A percentile compares a stretch with the other conserved stretches of the same genome.
These are phyloP conservation scores for Alces alces DNA, from an alignment of 2,113 vertebrate genomes.

Conservation along the genomic window DNA sequence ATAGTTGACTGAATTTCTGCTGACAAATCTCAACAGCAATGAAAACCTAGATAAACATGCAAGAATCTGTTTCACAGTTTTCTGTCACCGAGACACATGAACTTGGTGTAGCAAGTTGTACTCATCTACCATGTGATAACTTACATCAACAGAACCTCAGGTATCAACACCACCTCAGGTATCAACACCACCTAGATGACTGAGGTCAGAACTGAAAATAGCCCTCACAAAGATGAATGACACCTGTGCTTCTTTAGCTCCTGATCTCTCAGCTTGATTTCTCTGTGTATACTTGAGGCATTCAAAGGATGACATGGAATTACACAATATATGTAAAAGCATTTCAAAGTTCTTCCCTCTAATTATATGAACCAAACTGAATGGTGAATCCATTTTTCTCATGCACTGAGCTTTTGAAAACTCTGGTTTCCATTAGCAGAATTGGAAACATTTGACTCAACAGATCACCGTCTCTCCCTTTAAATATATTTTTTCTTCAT, in stretches of 20 bases:
- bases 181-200: neutral
- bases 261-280: neutral
- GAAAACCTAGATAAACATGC: neutral
- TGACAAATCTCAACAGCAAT: neutral
- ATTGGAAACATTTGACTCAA: neutral
- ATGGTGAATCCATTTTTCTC: neutral
- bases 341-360: neutral
- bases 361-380: neutral
- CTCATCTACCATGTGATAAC: neutral
- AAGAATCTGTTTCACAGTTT: neutral
- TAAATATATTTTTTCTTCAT: neutral
- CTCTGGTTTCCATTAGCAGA: neutral
- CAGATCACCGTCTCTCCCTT: neutral
- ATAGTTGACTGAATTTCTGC: neutral
- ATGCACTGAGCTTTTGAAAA: neutral
- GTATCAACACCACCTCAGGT: neutral
- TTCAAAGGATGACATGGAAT: neutral
- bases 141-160: neutral
- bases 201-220: neutral
- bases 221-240: neutral
- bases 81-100: neutral
- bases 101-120: neutral
- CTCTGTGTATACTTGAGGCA: neutral
- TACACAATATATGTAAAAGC: neutral
- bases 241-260: neutral